These are phyloP conservation scores for Pteromalus puparum DNA, from an alignment of 1,140 invertebrate genomes.

Conservation along the genomic window DNA sequence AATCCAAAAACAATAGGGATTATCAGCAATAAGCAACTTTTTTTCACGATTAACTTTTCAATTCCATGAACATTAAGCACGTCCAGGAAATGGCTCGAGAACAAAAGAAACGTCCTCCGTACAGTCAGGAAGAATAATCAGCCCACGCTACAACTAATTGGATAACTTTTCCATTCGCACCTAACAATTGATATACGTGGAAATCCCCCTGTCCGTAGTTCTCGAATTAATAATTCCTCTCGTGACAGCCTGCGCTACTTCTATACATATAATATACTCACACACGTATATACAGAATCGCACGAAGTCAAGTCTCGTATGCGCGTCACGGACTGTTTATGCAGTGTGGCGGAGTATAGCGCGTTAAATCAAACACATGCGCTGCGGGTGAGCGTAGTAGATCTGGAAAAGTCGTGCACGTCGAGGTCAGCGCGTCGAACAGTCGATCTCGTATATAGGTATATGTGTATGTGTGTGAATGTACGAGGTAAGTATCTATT, in stretches of 20 bases:
- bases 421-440: not conserved
- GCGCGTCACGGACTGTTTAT: constrained; percentile 3
- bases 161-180: not conserved
- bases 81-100: too few relatives aligned
- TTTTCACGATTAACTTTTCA: too few relatives aligned
- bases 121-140: not conserved
- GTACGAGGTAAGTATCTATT: not conserved
- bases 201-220: not conserved
- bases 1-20: not conserved
- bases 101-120: too few relatives aligned
- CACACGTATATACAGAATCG: too few relatives aligned
- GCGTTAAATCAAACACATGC: not conserved
- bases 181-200: not conserved
- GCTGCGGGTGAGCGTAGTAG: not conserved
- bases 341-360: not conserved
- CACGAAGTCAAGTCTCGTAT: not conserved
- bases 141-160: not conserved
- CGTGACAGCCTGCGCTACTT: not conserved
- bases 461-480: too few relatives aligned
- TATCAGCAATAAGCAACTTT: not conserved
- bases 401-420: not conserved
- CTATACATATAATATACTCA: not conserved
- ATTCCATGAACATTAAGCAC: not conserved
- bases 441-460: not conserved
- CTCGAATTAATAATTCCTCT: not conserved